Base-by-base conservation (phyloP, 37 sponge, comb jelly and placozoan genomes). In the Agelas oroides region DNA sequence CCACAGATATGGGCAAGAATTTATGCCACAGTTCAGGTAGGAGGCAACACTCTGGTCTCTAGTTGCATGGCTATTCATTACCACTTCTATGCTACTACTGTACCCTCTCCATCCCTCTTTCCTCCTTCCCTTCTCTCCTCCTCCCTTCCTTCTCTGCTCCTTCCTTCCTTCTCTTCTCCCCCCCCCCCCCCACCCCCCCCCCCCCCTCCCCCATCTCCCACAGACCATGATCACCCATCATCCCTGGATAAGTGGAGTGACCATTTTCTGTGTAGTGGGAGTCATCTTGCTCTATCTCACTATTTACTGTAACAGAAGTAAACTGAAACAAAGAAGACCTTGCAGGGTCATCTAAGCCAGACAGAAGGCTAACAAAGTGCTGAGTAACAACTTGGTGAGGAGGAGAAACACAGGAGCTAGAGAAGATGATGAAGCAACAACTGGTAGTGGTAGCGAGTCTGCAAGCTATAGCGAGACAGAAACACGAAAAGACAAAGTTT, bases 151-250 rank as follows among this genome's bases (percentile, higher is more conserved):
- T n/a, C n/a, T n/a, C n/a, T n/a, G n/a, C n/a, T n/a, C n/a, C n/a
- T n/a, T n/a, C n/a, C n/a, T n/a, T n/a, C n/a, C n/a, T n/a, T n/a
- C n/a, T n/a, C n/a, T n/a, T n/a, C n/a, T n/a, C n/a, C n/a, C n/a
- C n/a, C n/a, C n/a, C n/a, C 32, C 19, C 32, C 14, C 14, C 15
- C 5, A 33, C 25, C 13, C 23, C 34, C 37, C 28, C 36, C 61
- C 36, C 13, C 61, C 30, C n/a, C 2, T 21, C 40, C 33, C 3
- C 27, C 32, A 31, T 3, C 0, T 5, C 65, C 20, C 75, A 25
- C 21, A 84, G 84, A 36, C 66, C 23, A 84, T 84, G 84, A 74
- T 74, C 30, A 63, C 54, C 65, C 65, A 84, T 33, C 60, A 54
- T 13, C 84, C 84, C 17, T 40, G 24, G 36, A 74, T 84, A 53